A percentile compares a stretch with the other conserved stretches of the same genome.
Evolutionary conservation across 2,113 vertebrate species (phyloP).

Genomic region (Aspiorhynchus laticeps): DNA sequence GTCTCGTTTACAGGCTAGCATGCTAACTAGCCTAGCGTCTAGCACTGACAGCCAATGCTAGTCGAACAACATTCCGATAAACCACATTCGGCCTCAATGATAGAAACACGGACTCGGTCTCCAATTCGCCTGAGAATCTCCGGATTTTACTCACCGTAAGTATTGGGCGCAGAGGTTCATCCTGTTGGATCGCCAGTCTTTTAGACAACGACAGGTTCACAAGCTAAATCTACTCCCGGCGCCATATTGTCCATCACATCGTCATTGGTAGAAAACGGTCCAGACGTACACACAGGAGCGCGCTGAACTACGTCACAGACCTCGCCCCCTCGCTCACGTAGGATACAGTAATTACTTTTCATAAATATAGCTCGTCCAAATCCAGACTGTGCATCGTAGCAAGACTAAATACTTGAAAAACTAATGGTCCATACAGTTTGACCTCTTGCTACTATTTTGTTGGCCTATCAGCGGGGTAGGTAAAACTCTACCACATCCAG

Average conservation of each 20-base stretch:
- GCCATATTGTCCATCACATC: conserved; percentile 75
- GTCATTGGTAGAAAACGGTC: conserved; percentile 55
- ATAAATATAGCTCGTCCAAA: not conserved
- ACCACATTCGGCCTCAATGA: not conserved
- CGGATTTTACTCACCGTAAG: conserved; percentile 65
- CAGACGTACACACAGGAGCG: conserved; percentile 43
- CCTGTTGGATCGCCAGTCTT: conserved; percentile 65
- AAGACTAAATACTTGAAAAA: not conserved
- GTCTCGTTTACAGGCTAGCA: conserved; percentile 10
- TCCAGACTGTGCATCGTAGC: not conserved
- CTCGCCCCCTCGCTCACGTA: conserved; percentile 14
- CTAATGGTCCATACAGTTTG: not conserved
- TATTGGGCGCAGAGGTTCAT: conserved; percentile 80
- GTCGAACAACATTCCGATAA: not conserved
- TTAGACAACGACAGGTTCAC: conserved; percentile 67
- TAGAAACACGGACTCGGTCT: not conserved
- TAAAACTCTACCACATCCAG: not conserved
- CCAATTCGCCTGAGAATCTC: not conserved
- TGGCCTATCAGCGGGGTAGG: not conserved
- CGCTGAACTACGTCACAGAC: conserved; percentile 13
- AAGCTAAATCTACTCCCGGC: conserved; percentile 70
- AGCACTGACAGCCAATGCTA: not conserved
- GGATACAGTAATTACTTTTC: not conserved
- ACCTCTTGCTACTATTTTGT: not conserved
- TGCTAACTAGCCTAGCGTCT: conserved; percentile 24